phyloP scores from a whole-genome alignment of 2,113 vertebrate species.

The Haemorhous mexicanus region DNA sequence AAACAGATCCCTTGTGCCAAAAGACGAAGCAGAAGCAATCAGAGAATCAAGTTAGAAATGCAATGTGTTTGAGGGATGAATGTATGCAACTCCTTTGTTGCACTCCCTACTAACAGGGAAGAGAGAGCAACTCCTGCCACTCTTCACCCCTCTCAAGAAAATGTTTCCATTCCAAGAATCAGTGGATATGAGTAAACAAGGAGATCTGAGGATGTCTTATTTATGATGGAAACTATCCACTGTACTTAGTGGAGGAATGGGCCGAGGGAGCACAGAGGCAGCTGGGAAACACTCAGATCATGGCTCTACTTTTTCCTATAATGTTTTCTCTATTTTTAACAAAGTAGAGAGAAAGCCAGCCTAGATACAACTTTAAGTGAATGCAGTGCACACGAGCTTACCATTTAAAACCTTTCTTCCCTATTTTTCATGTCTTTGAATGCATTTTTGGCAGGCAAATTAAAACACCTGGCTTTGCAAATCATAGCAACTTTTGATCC shows the following conservation, averaged over 20 bases:
- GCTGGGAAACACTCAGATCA: background rate
- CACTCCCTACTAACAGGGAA: background rate
- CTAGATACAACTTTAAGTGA: background rate
- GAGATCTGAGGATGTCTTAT: background rate
- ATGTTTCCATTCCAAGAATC: background rate
- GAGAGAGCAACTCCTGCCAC: fast-evolving
- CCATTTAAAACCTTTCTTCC: background rate
- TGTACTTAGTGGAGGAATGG: background rate
- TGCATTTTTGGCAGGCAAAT: constrained; percentile 41
- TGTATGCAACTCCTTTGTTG: fast-evolving
- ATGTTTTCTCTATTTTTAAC: background rate
- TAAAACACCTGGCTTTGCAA: constrained; percentile 23
- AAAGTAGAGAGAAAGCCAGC: background rate
- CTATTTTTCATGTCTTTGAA: background rate
- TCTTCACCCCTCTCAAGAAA: background rate
- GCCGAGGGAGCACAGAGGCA: background rate
- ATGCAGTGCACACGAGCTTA: background rate
- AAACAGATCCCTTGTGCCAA: background rate
- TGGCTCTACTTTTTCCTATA: background rate
- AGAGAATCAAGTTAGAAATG: background rate
- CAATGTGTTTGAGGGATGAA: background rate
- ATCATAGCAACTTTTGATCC: constrained; percentile 7
- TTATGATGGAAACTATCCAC: background rate
- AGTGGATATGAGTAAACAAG: background rate
- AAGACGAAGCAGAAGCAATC: background rate